These are phyloP conservation scores for Callospermophilus lateralis DNA, from an alignment of 2,113 vertebrate species.

Conservation along the genomic window DNA sequence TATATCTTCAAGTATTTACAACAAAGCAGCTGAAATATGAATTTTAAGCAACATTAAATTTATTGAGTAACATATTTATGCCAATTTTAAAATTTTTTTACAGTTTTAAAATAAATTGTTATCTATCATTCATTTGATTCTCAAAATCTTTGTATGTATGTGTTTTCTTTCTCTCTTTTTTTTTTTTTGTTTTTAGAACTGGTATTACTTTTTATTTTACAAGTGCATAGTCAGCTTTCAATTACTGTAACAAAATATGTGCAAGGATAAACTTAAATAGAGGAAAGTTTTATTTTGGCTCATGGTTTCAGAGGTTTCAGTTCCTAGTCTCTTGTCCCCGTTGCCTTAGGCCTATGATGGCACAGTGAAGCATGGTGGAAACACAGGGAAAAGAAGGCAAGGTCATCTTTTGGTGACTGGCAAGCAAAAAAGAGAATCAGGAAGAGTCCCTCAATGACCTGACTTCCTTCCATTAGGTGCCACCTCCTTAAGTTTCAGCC, in stretches of 20 bases:
- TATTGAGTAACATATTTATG: background rate
- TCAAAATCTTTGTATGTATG: background rate
- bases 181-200: background rate
- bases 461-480: too few relatives aligned
- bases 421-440: background rate
- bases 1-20: background rate
- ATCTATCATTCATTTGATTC: background rate
- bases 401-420: too few relatives aligned
- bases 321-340: background rate
- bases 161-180: too few relatives aligned
- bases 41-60: background rate
- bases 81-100: background rate
- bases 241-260: background rate
- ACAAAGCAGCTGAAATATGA: background rate
- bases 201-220: background rate
- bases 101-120: background rate
- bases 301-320: too few relatives aligned
- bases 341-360: background rate
- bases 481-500: background rate
- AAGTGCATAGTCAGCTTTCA: background rate
- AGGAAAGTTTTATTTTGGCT: background rate
- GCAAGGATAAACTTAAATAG: background rate
- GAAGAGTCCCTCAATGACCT: too few relatives aligned
- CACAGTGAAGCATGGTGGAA: background rate
- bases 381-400: background rate